Percentiles rank a stretch among this genome's conserved stretches.
Conservation (phyloP, 2,888 invertebrate species). For the Perithous albicinctus region DNA sequence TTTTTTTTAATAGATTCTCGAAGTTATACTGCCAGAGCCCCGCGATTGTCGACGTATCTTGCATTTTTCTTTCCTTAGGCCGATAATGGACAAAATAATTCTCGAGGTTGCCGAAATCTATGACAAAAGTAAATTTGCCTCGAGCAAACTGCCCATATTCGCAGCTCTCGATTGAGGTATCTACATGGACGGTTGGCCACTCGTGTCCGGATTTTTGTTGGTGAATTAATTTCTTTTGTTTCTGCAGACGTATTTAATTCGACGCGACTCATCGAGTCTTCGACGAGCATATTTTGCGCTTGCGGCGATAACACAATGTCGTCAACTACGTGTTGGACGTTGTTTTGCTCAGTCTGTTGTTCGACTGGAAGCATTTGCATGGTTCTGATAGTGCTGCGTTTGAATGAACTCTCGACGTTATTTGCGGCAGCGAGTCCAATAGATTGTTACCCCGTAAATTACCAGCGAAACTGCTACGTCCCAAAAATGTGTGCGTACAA, state of each 20-base stretch:
- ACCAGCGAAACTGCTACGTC: slow-evolving; percentile 85
- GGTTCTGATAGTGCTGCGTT: slow-evolving; percentile 81
- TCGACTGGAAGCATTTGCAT: slow-evolving; percentile 81
- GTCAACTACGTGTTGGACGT: slow-evolving; percentile 72
- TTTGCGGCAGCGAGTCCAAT: slow-evolving; percentile 82
- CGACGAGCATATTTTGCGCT: not conserved
- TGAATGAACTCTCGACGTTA: slow-evolving; percentile 82
- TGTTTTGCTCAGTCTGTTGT: slow-evolving; percentile 78
- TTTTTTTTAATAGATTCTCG: not conserved
- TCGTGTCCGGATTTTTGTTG: not conserved
- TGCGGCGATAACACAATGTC: slow-evolving; percentile 34
- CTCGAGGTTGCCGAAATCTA: slow-evolving; percentile 5
- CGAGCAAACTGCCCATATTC: not conserved
- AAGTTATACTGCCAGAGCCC: not conserved
- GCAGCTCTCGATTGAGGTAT: slow-evolving; percentile 27
- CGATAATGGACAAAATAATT: slow-evolving; percentile 12
- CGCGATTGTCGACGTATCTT: slow-evolving; percentile 1
- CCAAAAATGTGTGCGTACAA: slow-evolving; percentile 87
- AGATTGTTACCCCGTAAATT: slow-evolving; percentile 82
- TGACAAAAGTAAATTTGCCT: slow-evolving; percentile 8
- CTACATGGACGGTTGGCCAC: slow-evolving; percentile 67
- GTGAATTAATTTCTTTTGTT: not conserved
- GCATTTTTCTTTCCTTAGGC: not conserved
- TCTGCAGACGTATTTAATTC: not conserved
- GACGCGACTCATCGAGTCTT: not conserved